phyloP scores from a whole-genome alignment of 2,888 invertebrate species.

The Osmoderma eremita region DNA sequence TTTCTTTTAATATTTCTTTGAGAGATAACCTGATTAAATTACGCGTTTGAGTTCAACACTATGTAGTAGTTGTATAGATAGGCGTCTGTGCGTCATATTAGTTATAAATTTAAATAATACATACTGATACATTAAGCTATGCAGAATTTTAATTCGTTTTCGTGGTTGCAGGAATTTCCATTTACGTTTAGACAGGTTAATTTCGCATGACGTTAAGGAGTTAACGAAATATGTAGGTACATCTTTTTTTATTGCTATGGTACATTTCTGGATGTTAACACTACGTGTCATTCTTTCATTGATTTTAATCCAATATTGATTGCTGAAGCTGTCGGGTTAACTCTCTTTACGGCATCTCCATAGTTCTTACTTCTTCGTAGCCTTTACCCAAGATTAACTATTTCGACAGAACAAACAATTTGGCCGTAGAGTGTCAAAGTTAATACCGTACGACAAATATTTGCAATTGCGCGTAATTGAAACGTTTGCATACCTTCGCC shows the following conservation, averaged over 20 bases:
- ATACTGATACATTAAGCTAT: too few species aligned
- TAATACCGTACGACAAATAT: neutral
- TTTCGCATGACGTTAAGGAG: neutral
- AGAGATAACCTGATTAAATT: too few species aligned
- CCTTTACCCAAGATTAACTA: neutral
- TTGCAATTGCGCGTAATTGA: neutral
- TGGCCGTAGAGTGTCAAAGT: neutral
- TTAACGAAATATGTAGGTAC: neutral
- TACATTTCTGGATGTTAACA: slow-evolving; percentile 16
- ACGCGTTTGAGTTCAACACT: too few species aligned
- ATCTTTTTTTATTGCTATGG: slow-evolving; percentile 15
- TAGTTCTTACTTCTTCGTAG: neutral
- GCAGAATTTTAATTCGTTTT: too few species aligned
- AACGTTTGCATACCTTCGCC: too few species aligned
- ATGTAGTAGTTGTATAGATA: too few species aligned
- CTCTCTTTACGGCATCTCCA: neutral
- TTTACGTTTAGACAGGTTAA: neutral
- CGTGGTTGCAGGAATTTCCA: neutral
- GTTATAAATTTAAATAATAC: too few species aligned
- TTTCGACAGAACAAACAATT: neutral
- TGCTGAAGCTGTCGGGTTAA: neutral
- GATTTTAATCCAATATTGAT: slow-evolving; percentile 21
- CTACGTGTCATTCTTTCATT: slow-evolving; percentile 16
- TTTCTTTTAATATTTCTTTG: too few species aligned
- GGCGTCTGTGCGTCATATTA: neutral